Evolutionary conservation across 2,113 vertebrate species (phyloP), one percentile per base, ranked within the genome.

Genomic region (Embiotoca jacksoni): DNA sequence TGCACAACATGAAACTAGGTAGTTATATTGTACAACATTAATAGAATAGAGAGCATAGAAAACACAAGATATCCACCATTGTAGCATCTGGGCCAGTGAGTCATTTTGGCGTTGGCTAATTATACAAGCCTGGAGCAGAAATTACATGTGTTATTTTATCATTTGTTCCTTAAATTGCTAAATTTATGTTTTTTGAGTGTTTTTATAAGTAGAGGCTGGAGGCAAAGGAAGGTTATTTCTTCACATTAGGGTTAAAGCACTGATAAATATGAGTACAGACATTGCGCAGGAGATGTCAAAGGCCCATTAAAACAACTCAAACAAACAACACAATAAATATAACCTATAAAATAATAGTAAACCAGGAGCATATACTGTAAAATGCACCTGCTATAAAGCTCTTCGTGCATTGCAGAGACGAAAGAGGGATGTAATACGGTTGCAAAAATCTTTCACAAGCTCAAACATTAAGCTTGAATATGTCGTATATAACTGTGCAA

Each of bases 311-410:
- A 86, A 66, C 59, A 74, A 50, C 63, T 80, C 69, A 81, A 61
- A 80, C 55, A 84, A 82, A 84, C 57, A 82, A 80, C 57, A 75
- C 53, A 36, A 79, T 85, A 85, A 88, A 85, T 73, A 75, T 35
- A 53, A 77, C 3, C 68, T 55, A 71, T 74, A 78, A 86, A 86
- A 82, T 46, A 76, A 70, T 57, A 33, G 35, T 47, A 78, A 67
- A 83, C 16, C 46, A 54, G 39, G 46, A 35, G 33, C 13, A 59
- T 49, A 35, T 33, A 72, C 23, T 23, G 23, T 23, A 78, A 75
- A 75, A 72, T 39, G 55, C 31, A 60, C 49, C 31, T 72, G 54
- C 37, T 6, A 37, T 61, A 71, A 70, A 41, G 47, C 23, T 62
- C 35, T 59, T 47, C 73, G 50, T 62, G 37, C 47, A 4, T 5